phyloP scores from a whole-genome alignment of 2,888 invertebrate species.

The Cerceris rybyensis region DNA sequence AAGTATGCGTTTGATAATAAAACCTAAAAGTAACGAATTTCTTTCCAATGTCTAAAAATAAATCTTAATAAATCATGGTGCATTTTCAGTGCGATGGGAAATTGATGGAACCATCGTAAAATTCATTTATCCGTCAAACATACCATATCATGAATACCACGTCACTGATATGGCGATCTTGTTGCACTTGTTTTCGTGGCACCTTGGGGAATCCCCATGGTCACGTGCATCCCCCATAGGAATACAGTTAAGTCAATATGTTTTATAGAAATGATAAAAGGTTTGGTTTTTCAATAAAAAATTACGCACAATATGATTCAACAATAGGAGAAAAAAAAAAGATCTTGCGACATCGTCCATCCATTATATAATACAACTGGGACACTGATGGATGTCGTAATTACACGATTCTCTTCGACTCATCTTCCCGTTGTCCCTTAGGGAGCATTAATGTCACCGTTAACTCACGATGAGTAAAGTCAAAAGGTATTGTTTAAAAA shows the following conservation, averaged over 20 bases:
- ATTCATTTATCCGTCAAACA: neutral
- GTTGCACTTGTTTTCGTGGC: too few relatives aligned
- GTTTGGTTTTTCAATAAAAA: too few relatives aligned
- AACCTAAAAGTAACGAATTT: conserved; percentile 33
- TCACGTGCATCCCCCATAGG: too few relatives aligned
- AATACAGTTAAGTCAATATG: too few relatives aligned
- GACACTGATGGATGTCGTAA: neutral
- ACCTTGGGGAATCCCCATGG: too few relatives aligned
- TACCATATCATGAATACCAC: too few relatives aligned
- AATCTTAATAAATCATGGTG: conserved; percentile 2
- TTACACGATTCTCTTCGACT: neutral
- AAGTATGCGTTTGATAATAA: conserved; percentile 50
- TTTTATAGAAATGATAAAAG: too few relatives aligned
- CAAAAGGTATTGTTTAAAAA: conserved; percentile 5
- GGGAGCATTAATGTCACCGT: neutral
- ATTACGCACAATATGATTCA: too few relatives aligned
- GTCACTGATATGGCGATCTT: too few relatives aligned
- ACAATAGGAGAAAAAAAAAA: too few relatives aligned
- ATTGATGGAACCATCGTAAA: neutral
- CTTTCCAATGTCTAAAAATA: conserved; percentile 15
- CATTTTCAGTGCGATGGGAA: neutral
- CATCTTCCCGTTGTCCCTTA: neutral
- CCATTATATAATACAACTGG: neutral
- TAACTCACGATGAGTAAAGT: neutral
- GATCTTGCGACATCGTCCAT: too few relatives aligned